Conservation (phyloP, 2,797 vertebrate genomes). For the Chanos chanos region DNA sequence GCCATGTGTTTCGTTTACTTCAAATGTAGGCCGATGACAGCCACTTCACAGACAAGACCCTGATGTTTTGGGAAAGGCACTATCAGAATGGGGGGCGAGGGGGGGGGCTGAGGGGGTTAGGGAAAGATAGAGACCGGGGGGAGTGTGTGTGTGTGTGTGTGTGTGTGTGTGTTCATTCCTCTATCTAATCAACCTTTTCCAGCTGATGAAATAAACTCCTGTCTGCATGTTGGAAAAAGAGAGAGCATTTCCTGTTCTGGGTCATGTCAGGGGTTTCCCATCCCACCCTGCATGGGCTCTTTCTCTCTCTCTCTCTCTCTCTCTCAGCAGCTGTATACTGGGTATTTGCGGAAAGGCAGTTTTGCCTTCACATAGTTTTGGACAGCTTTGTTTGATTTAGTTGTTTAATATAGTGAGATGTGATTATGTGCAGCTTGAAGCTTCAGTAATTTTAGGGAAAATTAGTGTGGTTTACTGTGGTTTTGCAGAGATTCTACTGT, state of each 20-base stretch:
- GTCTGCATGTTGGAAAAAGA: constrained; percentile 74
- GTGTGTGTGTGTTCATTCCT: constrained; percentile 11
- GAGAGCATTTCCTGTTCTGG: constrained; percentile 83
- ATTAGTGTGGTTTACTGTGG: no score
- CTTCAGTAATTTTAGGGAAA: no score
- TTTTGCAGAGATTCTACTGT: no score
- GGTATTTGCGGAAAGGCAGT: no score
- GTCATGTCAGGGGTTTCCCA: constrained; percentile 10
- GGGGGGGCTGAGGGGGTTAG: constrained; percentile 32
- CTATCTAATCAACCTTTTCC: constrained; percentile 73
- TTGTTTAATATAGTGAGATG: no score
- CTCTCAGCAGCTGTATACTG: no score
- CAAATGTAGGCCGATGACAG: constrained; percentile 76
- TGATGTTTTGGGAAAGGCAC: constrained; percentile 53
- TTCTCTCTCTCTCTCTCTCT: no score
- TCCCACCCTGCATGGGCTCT: no score
- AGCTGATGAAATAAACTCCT: constrained; percentile 80
- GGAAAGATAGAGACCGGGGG: constrained; percentile 60
- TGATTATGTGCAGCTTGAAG: no score
- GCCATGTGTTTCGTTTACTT: constrained; percentile 67
- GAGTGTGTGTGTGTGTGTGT: constrained; percentile 22
- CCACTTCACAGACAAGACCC: constrained; percentile 73
- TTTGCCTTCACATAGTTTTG: no score
- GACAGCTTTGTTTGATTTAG: no score
- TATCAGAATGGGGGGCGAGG: constrained; percentile 40